These are phyloP conservation scores for Nephila pilipes DNA, from an alignment of 1,140 invertebrate species.

Conservation along the genomic window DNA sequence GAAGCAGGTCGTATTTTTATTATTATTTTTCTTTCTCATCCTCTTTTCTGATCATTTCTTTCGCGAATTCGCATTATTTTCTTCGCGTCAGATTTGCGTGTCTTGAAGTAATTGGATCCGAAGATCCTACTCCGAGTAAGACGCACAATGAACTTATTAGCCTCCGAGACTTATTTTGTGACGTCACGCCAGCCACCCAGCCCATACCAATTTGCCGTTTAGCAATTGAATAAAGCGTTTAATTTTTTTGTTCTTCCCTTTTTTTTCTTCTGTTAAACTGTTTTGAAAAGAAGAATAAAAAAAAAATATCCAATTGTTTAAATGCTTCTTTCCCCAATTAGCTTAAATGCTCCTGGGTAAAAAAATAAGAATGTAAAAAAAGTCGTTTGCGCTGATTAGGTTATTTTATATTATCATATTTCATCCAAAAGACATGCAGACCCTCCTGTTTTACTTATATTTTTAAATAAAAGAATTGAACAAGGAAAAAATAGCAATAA, in stretches of 20 bases:
- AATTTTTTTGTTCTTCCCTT: neutral
- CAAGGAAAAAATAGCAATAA: too few species aligned
- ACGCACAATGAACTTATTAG: slow-evolving; percentile 68
- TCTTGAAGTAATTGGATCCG: slow-evolving; percentile 56
- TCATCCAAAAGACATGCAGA: too few species aligned
- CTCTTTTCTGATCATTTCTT: neutral
- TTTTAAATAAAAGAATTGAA: too few species aligned
- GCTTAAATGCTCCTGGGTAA: neutral
- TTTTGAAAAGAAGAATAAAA: neutral
- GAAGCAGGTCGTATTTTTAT: slow-evolving; percentile 1
- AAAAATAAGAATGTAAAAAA: neutral
- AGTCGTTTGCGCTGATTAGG: neutral
- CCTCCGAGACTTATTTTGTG: slow-evolving; percentile 47
- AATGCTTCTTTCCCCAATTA: neutral
- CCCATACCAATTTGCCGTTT: neutral
- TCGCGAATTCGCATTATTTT: slow-evolving; percentile 22
- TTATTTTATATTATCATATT: neutral
- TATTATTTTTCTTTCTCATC: neutral
- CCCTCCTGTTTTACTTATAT: too few species aligned
- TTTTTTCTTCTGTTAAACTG: neutral
- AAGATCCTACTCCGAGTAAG: neutral
- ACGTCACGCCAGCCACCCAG: slow-evolving; percentile 33
- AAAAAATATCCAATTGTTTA: neutral
- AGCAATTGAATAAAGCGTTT: slow-evolving; percentile 27
- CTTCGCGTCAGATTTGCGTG: slow-evolving; percentile 47